phyloP scores from a whole-genome alignment of 2,797 vertebrate genomes.

The Cheirogaleus major region DNA sequence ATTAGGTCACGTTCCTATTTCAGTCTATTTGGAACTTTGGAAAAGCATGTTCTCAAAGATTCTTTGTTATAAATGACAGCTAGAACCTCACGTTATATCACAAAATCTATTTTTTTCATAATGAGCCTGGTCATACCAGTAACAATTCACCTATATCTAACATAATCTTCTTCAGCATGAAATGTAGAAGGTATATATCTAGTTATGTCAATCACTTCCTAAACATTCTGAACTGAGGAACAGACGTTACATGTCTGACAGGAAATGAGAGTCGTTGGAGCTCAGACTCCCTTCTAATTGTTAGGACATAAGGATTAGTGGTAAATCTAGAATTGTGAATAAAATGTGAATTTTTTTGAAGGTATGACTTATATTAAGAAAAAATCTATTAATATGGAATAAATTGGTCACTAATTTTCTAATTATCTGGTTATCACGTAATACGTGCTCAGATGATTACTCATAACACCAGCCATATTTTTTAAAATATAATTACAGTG shows the following conservation, averaged over 20 bases:
- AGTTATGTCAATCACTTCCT: background rate
- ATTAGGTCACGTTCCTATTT: slow-evolving; percentile 26
- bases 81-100: background rate
- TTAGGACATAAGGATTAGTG: slow-evolving; percentile 2
- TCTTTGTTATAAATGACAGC: slow-evolving; percentile 32
- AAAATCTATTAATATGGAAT: slow-evolving; percentile 32
- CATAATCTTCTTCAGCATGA: background rate
- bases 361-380: background rate
- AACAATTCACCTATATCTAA: slow-evolving; percentile 22
- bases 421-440: slow-evolving; percentile 1
- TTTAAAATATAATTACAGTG: background rate
- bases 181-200: background rate
- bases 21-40: slow-evolving; percentile 35
- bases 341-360: slow-evolving; percentile 41
- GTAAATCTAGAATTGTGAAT: slow-evolving; percentile 17
- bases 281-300: slow-evolving; percentile 5
- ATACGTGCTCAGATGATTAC: background rate
- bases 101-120: slow-evolving; percentile 13
- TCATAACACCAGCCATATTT: background rate
- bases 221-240: slow-evolving; percentile 16
- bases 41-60: slow-evolving; percentile 49
- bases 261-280: background rate
- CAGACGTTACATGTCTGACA: background rate
- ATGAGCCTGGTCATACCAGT: background rate
- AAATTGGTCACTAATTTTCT: slow-evolving; percentile 9